Percentiles rank a stretch among this genome's conserved stretches.
phyloP scores from a whole-genome alignment of 2,888 invertebrate species.

The Chouioia cunea region DNA sequence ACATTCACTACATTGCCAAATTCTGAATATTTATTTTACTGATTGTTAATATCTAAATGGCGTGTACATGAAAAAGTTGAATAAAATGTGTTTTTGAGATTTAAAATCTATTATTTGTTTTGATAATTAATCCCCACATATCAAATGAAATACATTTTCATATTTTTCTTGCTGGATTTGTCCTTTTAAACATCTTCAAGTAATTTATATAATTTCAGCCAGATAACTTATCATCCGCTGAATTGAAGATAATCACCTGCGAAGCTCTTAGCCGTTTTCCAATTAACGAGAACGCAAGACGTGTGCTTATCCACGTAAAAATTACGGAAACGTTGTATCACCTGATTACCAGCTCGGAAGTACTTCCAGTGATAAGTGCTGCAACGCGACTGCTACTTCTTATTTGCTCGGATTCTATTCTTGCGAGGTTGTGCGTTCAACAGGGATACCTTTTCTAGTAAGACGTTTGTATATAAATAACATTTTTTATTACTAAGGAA shows the following conservation, averaged over 20 bases:
- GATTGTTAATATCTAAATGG: too few relatives aligned
- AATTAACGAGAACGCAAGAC: conserved; percentile 50
- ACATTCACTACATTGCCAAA: too few relatives aligned
- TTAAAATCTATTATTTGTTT: too few relatives aligned
- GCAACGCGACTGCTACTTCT: conserved; percentile 55
- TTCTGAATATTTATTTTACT: too few relatives aligned
- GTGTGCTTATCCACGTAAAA: conserved; percentile 49
- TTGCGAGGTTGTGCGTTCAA: conserved; percentile 54
- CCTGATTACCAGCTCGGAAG: conserved; percentile 50
- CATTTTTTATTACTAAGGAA: too few relatives aligned
- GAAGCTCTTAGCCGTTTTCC: conserved; percentile 53
- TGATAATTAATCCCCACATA: too few relatives aligned
- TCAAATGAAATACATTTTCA: too few relatives aligned
- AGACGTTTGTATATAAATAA: conserved; percentile 14
- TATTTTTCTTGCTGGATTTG: too few relatives aligned
- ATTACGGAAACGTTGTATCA: conserved; percentile 51
- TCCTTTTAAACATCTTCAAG: too few relatives aligned
- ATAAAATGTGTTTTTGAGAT: too few relatives aligned
- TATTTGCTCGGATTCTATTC: conserved; percentile 51
- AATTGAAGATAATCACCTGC: conserved; percentile 57
- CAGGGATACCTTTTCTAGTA: conserved; percentile 58
- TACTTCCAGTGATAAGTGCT: conserved; percentile 55
- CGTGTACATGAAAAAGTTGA: too few relatives aligned
- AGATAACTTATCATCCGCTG: conserved; percentile 41
- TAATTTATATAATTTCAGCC: too few relatives aligned